phyloP scores from a whole-genome alignment of 2,113 vertebrate genomes.

The Corythornis cristatus region DNA sequence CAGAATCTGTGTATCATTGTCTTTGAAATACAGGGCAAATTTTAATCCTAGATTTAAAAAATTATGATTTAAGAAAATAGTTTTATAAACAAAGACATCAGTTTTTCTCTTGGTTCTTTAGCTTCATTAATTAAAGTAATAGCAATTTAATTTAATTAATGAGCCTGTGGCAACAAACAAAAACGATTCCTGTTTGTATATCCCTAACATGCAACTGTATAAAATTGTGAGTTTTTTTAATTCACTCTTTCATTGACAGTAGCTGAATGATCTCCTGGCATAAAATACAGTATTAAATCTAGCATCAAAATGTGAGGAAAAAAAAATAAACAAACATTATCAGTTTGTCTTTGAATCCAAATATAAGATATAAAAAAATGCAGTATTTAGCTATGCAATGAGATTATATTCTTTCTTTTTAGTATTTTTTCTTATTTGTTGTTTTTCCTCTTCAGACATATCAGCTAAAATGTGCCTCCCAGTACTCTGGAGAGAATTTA shows the following conservation, averaged over 20 bases:
- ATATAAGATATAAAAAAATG: background rate
- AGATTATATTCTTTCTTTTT: background rate
- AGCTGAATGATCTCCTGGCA: background rate
- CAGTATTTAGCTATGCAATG: background rate
- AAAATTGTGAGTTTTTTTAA: background rate
- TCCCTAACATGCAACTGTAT: background rate
- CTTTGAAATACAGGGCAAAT: background rate
- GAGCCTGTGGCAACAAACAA: background rate
- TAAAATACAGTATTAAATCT: background rate
- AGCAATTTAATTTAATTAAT: background rate
- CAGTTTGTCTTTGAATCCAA: background rate
- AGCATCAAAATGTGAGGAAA: background rate
- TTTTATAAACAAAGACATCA: background rate
- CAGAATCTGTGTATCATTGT: background rate
- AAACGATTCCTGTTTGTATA: background rate
- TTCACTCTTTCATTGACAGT: background rate
- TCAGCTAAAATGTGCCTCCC: background rate
- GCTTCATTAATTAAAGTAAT: background rate
- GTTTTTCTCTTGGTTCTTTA: background rate
- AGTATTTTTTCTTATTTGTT: background rate
- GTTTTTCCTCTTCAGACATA: background rate
- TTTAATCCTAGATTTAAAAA: background rate
- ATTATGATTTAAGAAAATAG: background rate
- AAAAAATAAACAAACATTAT: background rate
- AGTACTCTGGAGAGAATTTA: background rate